Evolutionary conservation across 2,888 invertebrate genomes (phyloP), one percentile per base, ranked within the genome.

Genomic region (Theretra japonica): DNA sequence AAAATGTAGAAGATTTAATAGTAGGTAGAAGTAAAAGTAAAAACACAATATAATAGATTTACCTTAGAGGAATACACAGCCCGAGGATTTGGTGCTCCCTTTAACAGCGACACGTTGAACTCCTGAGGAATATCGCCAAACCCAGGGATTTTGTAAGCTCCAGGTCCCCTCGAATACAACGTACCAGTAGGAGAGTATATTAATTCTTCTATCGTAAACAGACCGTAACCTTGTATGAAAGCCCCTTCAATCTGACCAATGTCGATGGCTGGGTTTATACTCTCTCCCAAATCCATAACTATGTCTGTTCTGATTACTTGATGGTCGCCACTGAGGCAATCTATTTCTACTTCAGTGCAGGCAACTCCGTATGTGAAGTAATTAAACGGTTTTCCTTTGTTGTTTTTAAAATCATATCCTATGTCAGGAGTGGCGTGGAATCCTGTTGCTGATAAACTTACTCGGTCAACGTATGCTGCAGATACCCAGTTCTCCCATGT

Each of bases 21-120:
- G 23, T 57, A 23, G 11, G 4, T 57, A 11, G n/a, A 8, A 21
- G 57, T n/a, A n/a, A n/a, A 11, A 23, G 6, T 57, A n/a, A 15
- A 57, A 17, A 28, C 19, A 23, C 3, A 19, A 59, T 30, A 28
- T 19, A 19, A 28, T 21, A 41, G n/a, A 73, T 73, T 84, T 88
- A 98, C 98, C 96, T 99, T 99, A 1, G 99, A 99, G 0, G 99
- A 99, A 89, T 97, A 99, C 8, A 99, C 97, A 25, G 99, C 99
- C 83, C 97, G 95, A 0, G 97, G 97, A 93, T 99, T 99, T 0
- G 97, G 96, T 48, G 97, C 96, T n/a, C 98, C 98, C 86, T 98
- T 98, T 56, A 99, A 92, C 69, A 99, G 94, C 6, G 98, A 97
- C 0, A 99, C 99, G 88, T 99, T 98, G 84, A 99, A 98, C 86